phyloP scores from a whole-genome alignment of 35 echinoderm and acorn worm genomes.

The Stichopus chloronotus region DNA sequence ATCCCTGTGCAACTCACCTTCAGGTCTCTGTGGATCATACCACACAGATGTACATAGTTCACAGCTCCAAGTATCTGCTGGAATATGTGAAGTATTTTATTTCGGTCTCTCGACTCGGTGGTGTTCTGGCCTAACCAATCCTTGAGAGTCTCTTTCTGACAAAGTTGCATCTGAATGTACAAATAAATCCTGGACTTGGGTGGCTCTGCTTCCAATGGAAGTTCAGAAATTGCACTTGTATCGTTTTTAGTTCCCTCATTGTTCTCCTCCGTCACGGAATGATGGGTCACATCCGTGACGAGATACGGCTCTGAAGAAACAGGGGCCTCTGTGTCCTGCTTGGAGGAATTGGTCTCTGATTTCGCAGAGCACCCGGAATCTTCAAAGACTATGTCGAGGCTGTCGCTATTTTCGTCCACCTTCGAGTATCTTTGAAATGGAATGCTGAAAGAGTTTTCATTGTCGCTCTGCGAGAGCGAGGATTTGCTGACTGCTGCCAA shows the following conservation, averaged over 20 bases:
- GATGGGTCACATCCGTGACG: not conserved
- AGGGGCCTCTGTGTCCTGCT: not conserved
- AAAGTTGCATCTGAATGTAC: conserved; percentile 94
- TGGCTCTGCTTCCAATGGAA: not conserved
- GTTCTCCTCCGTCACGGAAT: not conserved
- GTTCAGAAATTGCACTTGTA: conserved; percentile 45
- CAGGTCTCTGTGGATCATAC: conserved; percentile 84
- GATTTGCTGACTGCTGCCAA: not conserved
- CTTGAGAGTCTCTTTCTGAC: conserved; percentile 87
- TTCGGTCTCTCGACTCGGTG: conserved; percentile 47
- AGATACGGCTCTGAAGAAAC: not conserved
- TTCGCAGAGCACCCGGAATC: conserved; percentile 36
- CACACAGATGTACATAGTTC: conserved; percentile 78
- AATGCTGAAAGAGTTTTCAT: not conserved
- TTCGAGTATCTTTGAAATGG: conserved; percentile 68
- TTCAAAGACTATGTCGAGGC: conserved; percentile 76
- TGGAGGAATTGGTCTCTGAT: conserved; percentile 13
- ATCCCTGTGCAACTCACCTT: conserved; percentile 52
- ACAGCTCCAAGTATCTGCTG: conserved; percentile 76
- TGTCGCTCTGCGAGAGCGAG: conserved; percentile 20
- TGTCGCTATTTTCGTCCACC: conserved; percentile 21
- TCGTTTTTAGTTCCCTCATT: not conserved
- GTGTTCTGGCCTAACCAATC: conserved; percentile 77
- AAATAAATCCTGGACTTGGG: conserved; percentile 67
- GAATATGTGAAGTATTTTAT: conserved; percentile 73